phyloP scores from a whole-genome alignment of 2,888 invertebrate species.

The Apamea crenata region DNA sequence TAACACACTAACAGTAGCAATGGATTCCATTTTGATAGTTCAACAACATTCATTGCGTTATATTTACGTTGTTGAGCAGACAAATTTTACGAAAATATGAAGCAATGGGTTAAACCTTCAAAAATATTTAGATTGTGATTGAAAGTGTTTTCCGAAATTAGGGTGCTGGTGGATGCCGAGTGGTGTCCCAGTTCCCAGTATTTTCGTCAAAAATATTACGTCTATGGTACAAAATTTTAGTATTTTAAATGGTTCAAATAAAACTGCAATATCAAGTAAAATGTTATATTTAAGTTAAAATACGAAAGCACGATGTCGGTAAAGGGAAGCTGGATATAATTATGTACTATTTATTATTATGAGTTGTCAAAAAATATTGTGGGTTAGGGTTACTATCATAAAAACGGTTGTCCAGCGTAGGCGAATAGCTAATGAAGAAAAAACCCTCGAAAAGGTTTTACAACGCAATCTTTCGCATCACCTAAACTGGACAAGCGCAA shows the following conservation, averaged over 20 bases:
- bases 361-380: conserved; percentile 25
- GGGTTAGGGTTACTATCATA: background rate
- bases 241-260: conserved; percentile 26
- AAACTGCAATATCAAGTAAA: conserved; percentile 57
- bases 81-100: too few species aligned
- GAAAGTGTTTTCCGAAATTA: too few species aligned
- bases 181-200: background rate
- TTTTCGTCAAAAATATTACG: background rate
- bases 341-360: conserved; percentile 40
- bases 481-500: conserved; percentile 1
- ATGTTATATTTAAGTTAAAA: conserved; percentile 62
- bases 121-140: too few species aligned
- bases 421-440: background rate
- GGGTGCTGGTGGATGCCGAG: background rate
- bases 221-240: background rate
- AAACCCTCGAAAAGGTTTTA: background rate
- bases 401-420: conserved; percentile 5
- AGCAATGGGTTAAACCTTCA: too few species aligned
- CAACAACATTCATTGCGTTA: too few species aligned
- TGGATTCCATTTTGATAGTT: too few species aligned
- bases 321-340: conserved; percentile 51
- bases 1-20: too few species aligned
- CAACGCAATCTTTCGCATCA: background rate
- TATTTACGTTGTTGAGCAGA: too few species aligned
- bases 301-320: conserved; percentile 61